Base-by-base conservation (phyloP, 2,888 invertebrate species). In the Luperina nickerlii region DNA sequence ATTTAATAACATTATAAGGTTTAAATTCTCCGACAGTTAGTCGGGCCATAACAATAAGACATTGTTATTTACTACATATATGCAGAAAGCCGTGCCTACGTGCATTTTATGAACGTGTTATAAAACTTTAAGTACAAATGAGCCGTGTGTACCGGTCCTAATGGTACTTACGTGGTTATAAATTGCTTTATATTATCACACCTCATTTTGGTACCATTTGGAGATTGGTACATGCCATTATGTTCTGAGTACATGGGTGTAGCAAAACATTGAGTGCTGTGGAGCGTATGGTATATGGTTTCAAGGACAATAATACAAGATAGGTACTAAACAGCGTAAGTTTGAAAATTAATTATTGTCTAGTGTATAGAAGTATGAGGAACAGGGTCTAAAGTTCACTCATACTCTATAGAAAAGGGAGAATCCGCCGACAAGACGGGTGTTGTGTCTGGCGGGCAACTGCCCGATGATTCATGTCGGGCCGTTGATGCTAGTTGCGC, bases 11-110 rank as follows among this genome's bases (percentile, higher is more conserved):
- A 85, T 81, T 78, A 78, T 69, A 79, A 75, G 70, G 45, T n/a
- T 82, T 70, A 74, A 81, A 80, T 83, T 69, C 77, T 71, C 72
- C 65, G 75, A 73, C 83, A 62, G 76, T 88, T 78, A 73, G 68
- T 85, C 80, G 81, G 54, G 70, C 38, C n/a, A 75, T 81, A 73
- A 88, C 86, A 87, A 87, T 88, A 78, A 69, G 71, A 79, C 74
- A 78, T 82, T 84, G 86, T 86, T 86, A 78, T 67, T 75, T 62
- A 78, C 11, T 62, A 66, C 71, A 54, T 78, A 70, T 83, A 84
- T 76, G 88, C 79, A 79, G 78, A 83, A 84, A 82, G 57, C 13
- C 66, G 27, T 57, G 73, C 45, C 66, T 74, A 78, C 74, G 74
- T 63, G 73, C 48, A 81, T 83, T 88, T 79, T 73, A 83, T 83